Evolutionary conservation across 2,797 vertebrate species (phyloP), one percentile per base, ranked within the genome.

Genomic region (Caiman crocodilus): DNA sequence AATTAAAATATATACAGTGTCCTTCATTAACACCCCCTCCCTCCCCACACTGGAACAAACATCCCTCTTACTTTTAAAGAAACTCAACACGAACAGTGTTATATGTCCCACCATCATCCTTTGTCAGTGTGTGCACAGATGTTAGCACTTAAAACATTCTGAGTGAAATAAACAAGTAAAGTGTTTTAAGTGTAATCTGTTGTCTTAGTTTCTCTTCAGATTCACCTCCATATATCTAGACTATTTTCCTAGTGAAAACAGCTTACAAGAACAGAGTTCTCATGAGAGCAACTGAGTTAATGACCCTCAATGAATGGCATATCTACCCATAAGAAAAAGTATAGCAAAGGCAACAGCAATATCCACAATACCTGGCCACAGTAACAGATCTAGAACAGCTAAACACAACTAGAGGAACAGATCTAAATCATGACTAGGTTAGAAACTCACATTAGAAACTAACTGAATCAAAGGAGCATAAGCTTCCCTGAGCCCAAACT

Each of bases 41-140:
- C 16, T 0, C 28, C 55, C 30, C 23, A 58, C 64, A 21, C 0
- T 82, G 79, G 1, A 0, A 63, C 67, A 15, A 63, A 64, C 78
- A 57, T 58, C n/a, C 78, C 6, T 59, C 17, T 4, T 1, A 9
- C 50, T 12, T n/a, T 6, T 60, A 50, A 25, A 87, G 26, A 73
- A 69, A 60, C 60, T 84, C 3, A 0, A 17, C 50, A 28, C 25
- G 35, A 50, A 2, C 13, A 56, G 80, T 63, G 59, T 73, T 11
- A 57, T 2, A 20, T 17, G 32, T 20, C 28, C 1, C 0, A 5
- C 13, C 14, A 1, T 0, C 23, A n/a, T 13, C 69, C 18, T n/a
- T 73, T 30, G 7, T 60, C 63, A 23, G 1, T 13, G 10, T 14
- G 30, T 28, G 9, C 64, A 65, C 17, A 65, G 14, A 30, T 16